Evolutionary conservation across 1,140 invertebrate genomes (phyloP).

Genomic region (Argopecten irradians): DNA sequence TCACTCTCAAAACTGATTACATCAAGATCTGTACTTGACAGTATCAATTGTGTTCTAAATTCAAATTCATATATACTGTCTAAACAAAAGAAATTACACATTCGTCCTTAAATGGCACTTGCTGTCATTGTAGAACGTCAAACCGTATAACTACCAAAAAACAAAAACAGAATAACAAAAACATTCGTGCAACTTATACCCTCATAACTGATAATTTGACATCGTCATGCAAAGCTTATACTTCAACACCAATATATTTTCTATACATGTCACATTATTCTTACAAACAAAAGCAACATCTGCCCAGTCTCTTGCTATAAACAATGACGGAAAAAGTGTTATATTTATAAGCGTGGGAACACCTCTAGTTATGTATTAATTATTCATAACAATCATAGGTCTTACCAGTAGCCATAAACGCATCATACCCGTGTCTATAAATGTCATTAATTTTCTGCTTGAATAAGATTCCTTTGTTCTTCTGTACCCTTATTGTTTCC

Average conservation of each 20-base stretch:
- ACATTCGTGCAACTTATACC: too few relatives aligned
- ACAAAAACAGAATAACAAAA: too few relatives aligned
- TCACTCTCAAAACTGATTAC: too few relatives aligned
- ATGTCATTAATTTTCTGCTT: conserved; percentile 18
- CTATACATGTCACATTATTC: background rate
- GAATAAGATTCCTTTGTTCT: background rate
- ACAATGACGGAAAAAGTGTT: background rate
- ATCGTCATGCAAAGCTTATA: background rate
- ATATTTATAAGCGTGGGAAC: background rate
- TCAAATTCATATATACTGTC: too few relatives aligned
- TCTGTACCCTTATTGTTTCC: background rate
- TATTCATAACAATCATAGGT: background rate
- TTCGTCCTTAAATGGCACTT: too few relatives aligned
- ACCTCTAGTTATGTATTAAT: background rate
- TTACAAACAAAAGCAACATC: background rate
- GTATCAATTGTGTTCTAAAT: too few relatives aligned
- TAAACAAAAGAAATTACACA: too few relatives aligned
- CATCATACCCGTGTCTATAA: background rate
- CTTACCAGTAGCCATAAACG: background rate
- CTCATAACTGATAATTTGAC: too few relatives aligned
- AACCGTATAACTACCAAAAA: too few relatives aligned
- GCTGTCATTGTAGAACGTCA: too few relatives aligned
- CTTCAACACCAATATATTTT: background rate
- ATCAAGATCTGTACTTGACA: too few relatives aligned
- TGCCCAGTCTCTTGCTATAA: background rate